Conservation (phyloP, 2,888 invertebrate species). For the Beris chalybata region DNA sequence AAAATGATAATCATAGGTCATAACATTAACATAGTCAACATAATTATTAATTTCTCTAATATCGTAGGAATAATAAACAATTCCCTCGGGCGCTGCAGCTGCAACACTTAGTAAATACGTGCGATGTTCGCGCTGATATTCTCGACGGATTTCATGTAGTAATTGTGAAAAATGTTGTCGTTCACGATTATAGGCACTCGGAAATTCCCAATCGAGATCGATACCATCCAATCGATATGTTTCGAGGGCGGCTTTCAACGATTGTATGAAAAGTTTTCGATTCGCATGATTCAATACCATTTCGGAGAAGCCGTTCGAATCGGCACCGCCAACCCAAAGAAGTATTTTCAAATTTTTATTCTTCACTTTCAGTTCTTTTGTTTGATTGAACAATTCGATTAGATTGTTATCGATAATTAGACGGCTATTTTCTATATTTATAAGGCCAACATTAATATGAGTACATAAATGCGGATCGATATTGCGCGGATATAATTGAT, state of each 20-base stretch:
- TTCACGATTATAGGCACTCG: slow-evolving; percentile 65
- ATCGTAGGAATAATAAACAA: slow-evolving; percentile 77
- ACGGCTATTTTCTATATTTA: slow-evolving; percentile 63
- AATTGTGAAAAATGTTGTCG: slow-evolving; percentile 75
- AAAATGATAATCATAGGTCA: slow-evolving; percentile 90
- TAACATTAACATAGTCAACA: slow-evolving; percentile 84
- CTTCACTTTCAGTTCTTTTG: slow-evolving; percentile 58
- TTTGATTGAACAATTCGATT: slow-evolving; percentile 47
- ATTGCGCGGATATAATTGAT: slow-evolving; percentile 58
- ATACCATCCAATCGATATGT: slow-evolving; percentile 50
- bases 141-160: slow-evolving; percentile 70
- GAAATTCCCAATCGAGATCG: slow-evolving; percentile 87
- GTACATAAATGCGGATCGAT: slow-evolving; percentile 77
- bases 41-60: slow-evolving; percentile 76
- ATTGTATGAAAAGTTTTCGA: slow-evolving; percentile 66
- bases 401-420: slow-evolving; percentile 60
- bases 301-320: slow-evolving; percentile 65
- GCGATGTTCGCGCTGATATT: slow-evolving; percentile 63
- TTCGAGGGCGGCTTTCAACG: slow-evolving; percentile 56
- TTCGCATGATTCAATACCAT: slow-evolving; percentile 73
- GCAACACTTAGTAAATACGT: slow-evolving; percentile 73
- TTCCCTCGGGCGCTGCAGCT: slow-evolving; percentile 75
- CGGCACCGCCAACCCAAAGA: slow-evolving; percentile 69
- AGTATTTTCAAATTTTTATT: slow-evolving; percentile 75
- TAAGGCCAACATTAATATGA: slow-evolving; percentile 80